Percentiles rank a stretch among this genome's conserved stretches.
Evolutionary conservation across 1,140 invertebrate species (phyloP).

Genomic region (Drosophila simulans): DNA sequence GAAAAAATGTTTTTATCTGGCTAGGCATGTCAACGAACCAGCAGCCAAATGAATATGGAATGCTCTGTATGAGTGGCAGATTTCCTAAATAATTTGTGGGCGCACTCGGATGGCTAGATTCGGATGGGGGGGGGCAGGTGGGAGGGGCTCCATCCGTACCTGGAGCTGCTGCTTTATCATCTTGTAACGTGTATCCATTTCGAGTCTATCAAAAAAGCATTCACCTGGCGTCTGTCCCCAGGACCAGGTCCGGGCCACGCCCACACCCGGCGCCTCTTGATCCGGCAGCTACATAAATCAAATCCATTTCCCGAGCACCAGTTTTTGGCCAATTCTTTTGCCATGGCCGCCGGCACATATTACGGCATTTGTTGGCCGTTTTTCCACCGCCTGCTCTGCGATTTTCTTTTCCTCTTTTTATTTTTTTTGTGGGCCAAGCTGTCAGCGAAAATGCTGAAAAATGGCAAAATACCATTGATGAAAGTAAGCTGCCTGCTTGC

Average conservation of each 20-base stretch:
- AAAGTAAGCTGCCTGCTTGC: slow-evolving; percentile 64
- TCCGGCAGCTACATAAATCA: slow-evolving; percentile 67
- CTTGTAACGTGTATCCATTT: slow-evolving; percentile 79
- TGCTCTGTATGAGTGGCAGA: slow-evolving; percentile 53
- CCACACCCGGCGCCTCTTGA: slow-evolving; percentile 13
- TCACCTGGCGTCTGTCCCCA: slow-evolving; percentile 40
- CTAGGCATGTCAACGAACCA: slow-evolving; percentile 71
- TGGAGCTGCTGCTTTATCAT: slow-evolving; percentile 67
- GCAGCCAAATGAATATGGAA: slow-evolving; percentile 77
- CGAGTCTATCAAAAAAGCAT: slow-evolving; percentile 74
- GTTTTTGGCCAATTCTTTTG: slow-evolving; percentile 60
- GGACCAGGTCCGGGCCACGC: slow-evolving; percentile 3
- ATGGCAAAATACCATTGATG: slow-evolving; percentile 83
- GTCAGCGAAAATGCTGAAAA: slow-evolving; percentile 84
- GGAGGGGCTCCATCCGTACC: slow-evolving; percentile 7
- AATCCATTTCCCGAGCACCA: slow-evolving; percentile 55
- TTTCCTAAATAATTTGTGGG: slow-evolving; percentile 79
- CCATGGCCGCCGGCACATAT: slow-evolving; percentile 50
- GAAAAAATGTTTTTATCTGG: slow-evolving; percentile 53
- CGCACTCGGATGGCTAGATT: slow-evolving; percentile 44
- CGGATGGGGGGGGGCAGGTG: not conserved
- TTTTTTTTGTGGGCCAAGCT: slow-evolving; percentile 54
- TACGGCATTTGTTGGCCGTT: slow-evolving; percentile 67
- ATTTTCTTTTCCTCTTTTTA: slow-evolving; percentile 14
- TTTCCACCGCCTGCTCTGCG: not conserved